Percentiles rank a stretch among this genome's conserved stretches.
These are phyloP conservation scores for Oscheius sp. DNA, from an alignment of 1,140 invertebrate species.

Conservation along the genomic window DNA sequence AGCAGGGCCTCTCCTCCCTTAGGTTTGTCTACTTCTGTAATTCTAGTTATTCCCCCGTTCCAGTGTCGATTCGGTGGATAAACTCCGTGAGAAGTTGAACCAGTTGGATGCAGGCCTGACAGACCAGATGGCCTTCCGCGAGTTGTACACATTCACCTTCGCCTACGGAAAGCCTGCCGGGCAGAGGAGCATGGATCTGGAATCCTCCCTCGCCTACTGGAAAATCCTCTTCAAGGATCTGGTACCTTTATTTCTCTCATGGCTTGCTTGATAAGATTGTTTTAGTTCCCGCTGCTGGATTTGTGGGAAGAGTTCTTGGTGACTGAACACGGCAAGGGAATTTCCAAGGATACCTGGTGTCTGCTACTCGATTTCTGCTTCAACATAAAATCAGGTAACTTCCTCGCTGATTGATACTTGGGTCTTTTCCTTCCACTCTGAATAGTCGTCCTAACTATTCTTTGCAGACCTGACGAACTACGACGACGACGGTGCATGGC, in stretches of 20 bases:
- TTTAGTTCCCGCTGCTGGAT: background rate
- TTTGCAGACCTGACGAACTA: slow-evolving; percentile 26
- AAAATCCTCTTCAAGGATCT: slow-evolving; percentile 18
- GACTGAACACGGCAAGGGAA: slow-evolving; percentile 1
- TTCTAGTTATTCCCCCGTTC: background rate
- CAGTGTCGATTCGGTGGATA: slow-evolving; percentile 16
- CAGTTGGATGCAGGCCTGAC: background rate
- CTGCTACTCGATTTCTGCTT: slow-evolving; percentile 22
- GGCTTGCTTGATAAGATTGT: background rate
- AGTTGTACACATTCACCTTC: slow-evolving; percentile 28
- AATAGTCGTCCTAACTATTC: background rate
- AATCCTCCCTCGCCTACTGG: slow-evolving; percentile 21
- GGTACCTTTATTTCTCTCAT: background rate
- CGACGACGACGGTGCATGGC: slow-evolving; percentile 36
- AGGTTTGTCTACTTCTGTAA: background rate
- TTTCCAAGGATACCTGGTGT: slow-evolving; percentile 16
- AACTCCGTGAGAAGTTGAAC: background rate
- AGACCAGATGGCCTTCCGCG: background rate
- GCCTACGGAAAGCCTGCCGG: slow-evolving; percentile 22
- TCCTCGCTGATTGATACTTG: background rate
- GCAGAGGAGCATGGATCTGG: slow-evolving; percentile 23
- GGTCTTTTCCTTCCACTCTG: background rate
- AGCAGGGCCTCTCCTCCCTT: slow-evolving; percentile 1
- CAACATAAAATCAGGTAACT: slow-evolving; percentile 1
- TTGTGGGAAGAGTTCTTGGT: slow-evolving; percentile 23